These are phyloP conservation scores for Miniopterus natalensis DNA, from an alignment of 2,113 vertebrate species.

Conservation along the genomic window DNA sequence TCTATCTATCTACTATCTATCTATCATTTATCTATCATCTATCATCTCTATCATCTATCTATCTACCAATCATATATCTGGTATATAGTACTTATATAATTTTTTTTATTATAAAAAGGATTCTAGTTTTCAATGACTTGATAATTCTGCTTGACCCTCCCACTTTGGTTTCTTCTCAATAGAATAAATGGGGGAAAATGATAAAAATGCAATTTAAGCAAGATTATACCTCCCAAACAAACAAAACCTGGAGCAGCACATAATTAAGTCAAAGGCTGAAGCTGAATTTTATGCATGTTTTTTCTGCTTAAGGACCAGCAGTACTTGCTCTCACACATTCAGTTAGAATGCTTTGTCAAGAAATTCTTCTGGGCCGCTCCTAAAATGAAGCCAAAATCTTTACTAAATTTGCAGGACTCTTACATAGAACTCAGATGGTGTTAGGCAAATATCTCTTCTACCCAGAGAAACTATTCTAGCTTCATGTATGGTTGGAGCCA, in stretches of 20 bases:
- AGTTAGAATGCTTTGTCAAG: not conserved
- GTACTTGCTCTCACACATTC: not conserved
- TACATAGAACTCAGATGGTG: not conserved
- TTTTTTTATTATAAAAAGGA: not conserved
- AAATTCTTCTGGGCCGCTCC: not conserved
- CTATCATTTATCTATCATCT: not conserved
- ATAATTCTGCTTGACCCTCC: not conserved
- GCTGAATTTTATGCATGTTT: not conserved
- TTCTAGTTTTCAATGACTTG: not conserved
- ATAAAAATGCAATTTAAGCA: not conserved
- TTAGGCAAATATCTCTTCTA: not conserved
- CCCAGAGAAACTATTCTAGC: not conserved
- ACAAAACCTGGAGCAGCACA: not conserved
- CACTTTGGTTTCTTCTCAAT: not conserved
- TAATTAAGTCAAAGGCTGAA: not conserved
- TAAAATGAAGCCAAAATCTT: not conserved
- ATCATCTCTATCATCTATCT: not conserved
- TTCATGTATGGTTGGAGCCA: not conserved
- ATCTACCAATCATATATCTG: not conserved
- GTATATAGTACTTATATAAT: not conserved
- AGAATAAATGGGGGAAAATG: not conserved
- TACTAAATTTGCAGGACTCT: not conserved
- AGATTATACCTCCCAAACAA: not conserved
- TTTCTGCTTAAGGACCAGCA: not conserved
- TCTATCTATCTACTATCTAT: no score